Base-by-base conservation (phyloP, 1,140 invertebrate genomes). In the Drosophila albomicans region DNA sequence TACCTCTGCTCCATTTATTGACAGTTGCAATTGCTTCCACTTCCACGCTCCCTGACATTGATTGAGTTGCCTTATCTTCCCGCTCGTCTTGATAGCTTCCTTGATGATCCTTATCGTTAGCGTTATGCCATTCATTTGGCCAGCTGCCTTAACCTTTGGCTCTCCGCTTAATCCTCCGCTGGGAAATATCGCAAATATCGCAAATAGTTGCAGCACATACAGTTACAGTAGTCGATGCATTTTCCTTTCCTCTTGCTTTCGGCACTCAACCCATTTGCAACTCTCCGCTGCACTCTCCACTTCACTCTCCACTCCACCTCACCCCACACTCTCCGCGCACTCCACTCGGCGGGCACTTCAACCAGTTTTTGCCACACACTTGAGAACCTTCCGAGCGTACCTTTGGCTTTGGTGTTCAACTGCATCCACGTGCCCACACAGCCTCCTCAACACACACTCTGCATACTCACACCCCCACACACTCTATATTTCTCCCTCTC, bases 221-320 rank as follows among this genome's bases (percentile, higher is more conserved):
- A 52, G 46, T 51, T 46, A 41, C 46, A 13, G 28, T 10, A 59
- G 13, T 16, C n/a, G 11, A 16, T 16, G 7, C 30, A 3, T 13
- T 32, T 38, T 67, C 28, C 56, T 32, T 38, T 67, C 28, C 56
- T 16, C 78, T 25, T 64, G 68, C 75, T 81, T 82, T 65, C 76
- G 84, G 76, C 82, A 82, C 79, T 87, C 88, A 87, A 88, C 82
- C 82, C 82, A 78, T 77, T 87, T 35, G 1, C 58, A 59, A 56
- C 52, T 73, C 38, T 63, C 32, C 30, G 13, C 28, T 16, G 10
- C 43, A 35, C 48, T 65, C 20, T 25, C 3, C 20, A 25, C 20
- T 25, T 25, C 5, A 32, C 35, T 38, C 35, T 38, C 35, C 35
- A 38, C 35, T 38, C 32, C 35, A 10, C 8, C 35, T 3, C 35